These are phyloP conservation scores for Euura lappo DNA, from an alignment of 1,140 invertebrate species.

Conservation along the genomic window DNA sequence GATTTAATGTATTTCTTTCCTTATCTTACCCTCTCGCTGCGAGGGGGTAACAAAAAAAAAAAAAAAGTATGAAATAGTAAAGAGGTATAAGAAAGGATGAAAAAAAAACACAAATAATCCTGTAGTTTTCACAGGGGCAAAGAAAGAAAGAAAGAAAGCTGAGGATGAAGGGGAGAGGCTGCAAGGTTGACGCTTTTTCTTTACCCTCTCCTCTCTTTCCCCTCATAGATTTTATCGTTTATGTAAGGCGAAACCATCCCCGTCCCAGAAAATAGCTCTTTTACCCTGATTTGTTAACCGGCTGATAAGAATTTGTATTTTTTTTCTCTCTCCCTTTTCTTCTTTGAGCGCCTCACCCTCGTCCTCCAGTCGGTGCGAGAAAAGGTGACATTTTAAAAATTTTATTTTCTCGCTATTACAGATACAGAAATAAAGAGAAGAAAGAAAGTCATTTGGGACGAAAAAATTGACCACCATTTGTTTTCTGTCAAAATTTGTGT, in stretches of 20 bases:
- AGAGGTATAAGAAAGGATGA: neutral
- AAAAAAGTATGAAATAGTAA: neutral
- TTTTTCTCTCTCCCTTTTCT: slow-evolving; percentile 23
- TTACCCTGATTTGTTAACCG: slow-evolving; percentile 40
- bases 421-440: too few species aligned
- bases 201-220: neutral
- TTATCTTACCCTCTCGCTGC: slow-evolving; percentile 9
- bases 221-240: slow-evolving; percentile 46
- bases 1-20: slow-evolving; percentile 14
- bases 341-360: neutral
- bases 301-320: slow-evolving; percentile 41
- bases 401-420: too few species aligned
- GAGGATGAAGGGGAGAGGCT: too few species aligned
- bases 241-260: slow-evolving; percentile 31
- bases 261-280: slow-evolving; percentile 28
- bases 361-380: too few species aligned
- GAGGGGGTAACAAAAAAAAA: neutral
- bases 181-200: slow-evolving; percentile 21
- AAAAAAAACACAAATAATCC: neutral
- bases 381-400: too few species aligned
- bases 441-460: too few species aligned
- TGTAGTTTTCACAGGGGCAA: too few species aligned
- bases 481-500: too few species aligned
- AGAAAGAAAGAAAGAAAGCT: too few species aligned
- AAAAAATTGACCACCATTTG: too few species aligned